These are phyloP conservation scores for Tragelaphus imberbis DNA, from an alignment of 2,113 vertebrate genomes.

Conservation along the genomic window DNA sequence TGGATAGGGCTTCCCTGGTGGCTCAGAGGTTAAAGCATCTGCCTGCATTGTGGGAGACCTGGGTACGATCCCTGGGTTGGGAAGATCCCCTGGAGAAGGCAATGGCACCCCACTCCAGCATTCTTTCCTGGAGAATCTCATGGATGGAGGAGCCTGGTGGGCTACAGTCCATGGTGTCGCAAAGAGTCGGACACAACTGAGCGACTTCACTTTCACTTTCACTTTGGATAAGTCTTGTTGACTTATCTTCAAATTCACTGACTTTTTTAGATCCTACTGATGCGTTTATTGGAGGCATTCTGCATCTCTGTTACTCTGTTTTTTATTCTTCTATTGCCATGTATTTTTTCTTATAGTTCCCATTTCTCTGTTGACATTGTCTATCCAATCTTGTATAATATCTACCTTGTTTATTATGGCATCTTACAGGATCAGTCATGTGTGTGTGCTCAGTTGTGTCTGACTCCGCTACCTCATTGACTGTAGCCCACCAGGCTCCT, in stretches of 20 bases:
- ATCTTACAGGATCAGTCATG: not conserved
- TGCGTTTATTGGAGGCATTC: not conserved
- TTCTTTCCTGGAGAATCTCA: too few species aligned
- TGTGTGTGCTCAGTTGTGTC: not conserved
- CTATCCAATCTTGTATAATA: not conserved
- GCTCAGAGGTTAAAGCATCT: too few species aligned
- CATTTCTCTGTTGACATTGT: not conserved
- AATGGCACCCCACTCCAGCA: too few species aligned
- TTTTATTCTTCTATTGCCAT: not conserved
- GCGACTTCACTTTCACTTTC: not conserved
- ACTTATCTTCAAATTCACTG: not conserved
- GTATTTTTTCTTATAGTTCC: not conserved
- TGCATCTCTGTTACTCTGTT: not conserved
- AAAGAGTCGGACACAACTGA: too few species aligned
- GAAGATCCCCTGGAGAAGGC: too few species aligned
- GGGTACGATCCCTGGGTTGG: too few species aligned
- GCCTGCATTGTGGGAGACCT: too few species aligned
- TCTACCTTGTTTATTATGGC: not conserved
- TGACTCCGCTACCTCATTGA: not conserved
- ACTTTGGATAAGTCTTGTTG: not conserved
- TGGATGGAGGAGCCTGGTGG: too few species aligned
- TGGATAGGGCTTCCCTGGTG: not conserved
- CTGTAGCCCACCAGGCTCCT: not conserved
- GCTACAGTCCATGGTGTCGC: too few species aligned
- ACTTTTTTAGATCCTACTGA: not conserved